Percentiles rank a stretch among this genome's conserved stretches.
These are phyloP conservation scores for Drosophila serrata DNA, from an alignment of 1,140 invertebrate genomes.

Conservation along the genomic window DNA sequence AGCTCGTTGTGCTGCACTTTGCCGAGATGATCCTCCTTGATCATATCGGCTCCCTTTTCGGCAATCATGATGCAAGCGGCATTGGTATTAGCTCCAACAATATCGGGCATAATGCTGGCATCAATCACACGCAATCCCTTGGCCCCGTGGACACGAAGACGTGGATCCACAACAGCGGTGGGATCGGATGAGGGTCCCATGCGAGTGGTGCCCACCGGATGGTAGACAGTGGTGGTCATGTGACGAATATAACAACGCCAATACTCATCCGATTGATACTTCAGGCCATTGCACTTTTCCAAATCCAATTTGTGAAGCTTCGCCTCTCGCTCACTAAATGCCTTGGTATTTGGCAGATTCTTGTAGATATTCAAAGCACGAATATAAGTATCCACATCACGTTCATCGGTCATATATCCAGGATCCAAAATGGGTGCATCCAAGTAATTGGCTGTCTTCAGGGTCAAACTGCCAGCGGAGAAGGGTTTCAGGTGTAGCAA, in stretches of 20 bases:
- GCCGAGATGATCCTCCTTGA: conserved; percentile 86
- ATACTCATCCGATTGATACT: conserved; percentile 87
- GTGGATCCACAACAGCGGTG: conserved; percentile 88
- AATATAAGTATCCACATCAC: conserved; percentile 90
- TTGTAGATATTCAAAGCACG: conserved; percentile 88
- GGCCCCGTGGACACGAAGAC: conserved; percentile 89
- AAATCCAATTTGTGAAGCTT: conserved; percentile 85
- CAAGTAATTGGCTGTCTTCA: conserved; percentile 79
- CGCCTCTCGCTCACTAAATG: conserved; percentile 86
- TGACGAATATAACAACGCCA: conserved; percentile 89
- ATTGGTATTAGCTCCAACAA: conserved; percentile 91
- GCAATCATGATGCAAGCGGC: conserved; percentile 92
- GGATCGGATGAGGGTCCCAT: conserved; percentile 90
- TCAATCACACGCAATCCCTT: conserved; percentile 91
- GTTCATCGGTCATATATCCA: conserved; percentile 91
- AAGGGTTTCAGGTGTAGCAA: conserved; percentile 86
- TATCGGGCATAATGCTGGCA: conserved; percentile 92
- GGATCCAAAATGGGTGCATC: conserved; percentile 91
- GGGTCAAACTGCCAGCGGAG: conserved; percentile 85
- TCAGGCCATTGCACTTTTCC: conserved; percentile 80
- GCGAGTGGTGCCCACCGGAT: conserved; percentile 91
- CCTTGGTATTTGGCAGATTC: conserved; percentile 86
- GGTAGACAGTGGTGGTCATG: conserved; percentile 89
- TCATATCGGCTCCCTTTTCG: conserved; percentile 91
- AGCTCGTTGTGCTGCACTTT: conserved; percentile 59